These are phyloP conservation scores for Leguminivora glycinivorella DNA, from an alignment of 1,140 invertebrate genomes.

Conservation along the genomic window DNA sequence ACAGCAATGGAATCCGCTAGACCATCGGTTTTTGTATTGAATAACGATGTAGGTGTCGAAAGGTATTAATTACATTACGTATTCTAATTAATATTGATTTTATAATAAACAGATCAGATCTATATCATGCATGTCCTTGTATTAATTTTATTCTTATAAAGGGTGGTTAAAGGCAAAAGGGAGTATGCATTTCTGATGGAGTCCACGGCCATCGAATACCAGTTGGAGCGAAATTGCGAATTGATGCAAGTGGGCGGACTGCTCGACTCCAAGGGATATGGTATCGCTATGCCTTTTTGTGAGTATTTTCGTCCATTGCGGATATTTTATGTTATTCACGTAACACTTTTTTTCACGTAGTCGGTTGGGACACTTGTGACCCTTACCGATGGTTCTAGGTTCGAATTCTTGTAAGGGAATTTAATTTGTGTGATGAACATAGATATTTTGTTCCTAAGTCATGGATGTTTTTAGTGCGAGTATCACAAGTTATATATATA, in stretches of 20 bases:
- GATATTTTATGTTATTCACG: not conserved
- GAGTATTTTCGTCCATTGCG: slow-evolving; percentile 52
- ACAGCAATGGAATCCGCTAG: slow-evolving; percentile 89
- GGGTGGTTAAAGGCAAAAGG: slow-evolving; percentile 84
- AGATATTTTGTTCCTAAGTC: too few species aligned
- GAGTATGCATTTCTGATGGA: slow-evolving; percentile 93
- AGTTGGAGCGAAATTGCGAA: slow-evolving; percentile 86
- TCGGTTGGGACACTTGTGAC: too few species aligned
- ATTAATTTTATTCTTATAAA: not conserved
- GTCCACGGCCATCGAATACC: slow-evolving; percentile 89
- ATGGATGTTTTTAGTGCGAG: too few species aligned
- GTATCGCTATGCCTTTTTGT: slow-evolving; percentile 88
- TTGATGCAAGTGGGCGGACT: slow-evolving; percentile 87
- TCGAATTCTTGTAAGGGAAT: too few species aligned
- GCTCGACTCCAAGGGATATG: slow-evolving; percentile 91
- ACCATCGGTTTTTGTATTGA: slow-evolving; percentile 89
- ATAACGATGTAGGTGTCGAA: slow-evolving; percentile 91
- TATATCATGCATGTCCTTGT: not conserved
- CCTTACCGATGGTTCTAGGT: too few species aligned
- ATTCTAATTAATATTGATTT: not conserved
- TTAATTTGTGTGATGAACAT: too few species aligned
- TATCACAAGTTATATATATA: too few species aligned
- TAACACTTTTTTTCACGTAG: too few species aligned
- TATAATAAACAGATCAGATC: not conserved
- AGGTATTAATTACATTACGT: slow-evolving; percentile 31